phyloP scores from a whole-genome alignment of 2,888 invertebrate genomes.

The Dynastes tityus region DNA sequence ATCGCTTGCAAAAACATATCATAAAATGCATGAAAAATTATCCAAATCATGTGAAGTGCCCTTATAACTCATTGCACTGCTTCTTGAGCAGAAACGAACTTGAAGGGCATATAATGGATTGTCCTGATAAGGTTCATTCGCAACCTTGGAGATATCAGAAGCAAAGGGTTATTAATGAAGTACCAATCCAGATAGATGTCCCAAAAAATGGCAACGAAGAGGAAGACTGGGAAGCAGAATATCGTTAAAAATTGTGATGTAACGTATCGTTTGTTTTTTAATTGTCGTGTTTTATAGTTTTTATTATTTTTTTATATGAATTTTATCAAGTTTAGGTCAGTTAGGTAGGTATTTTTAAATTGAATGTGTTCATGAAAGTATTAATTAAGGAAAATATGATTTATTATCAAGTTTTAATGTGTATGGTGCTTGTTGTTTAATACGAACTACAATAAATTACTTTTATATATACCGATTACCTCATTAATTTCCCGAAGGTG shows the following conservation, averaged over 20 bases:
- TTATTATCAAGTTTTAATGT: no score
- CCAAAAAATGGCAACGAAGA: slow-evolving; percentile 34
- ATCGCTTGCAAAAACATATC: slow-evolving; percentile 65
- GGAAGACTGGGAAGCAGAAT: slow-evolving; percentile 55
- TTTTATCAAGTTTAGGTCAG: no score
- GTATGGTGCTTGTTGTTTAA: no score
- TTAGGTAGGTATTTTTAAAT: no score
- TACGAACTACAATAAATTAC: no score
- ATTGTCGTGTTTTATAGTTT: no score
- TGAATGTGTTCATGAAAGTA: no score
- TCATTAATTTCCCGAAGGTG: no score
- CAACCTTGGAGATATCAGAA: slow-evolving; percentile 26
- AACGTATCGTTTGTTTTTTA: background rate
- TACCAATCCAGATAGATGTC: slow-evolving; percentile 47
- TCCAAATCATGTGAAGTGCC: slow-evolving; percentile 64
- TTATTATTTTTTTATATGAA: no score
- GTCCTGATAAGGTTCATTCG: slow-evolving; percentile 57
- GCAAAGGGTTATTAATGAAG: slow-evolving; percentile 35
- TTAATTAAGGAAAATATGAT: no score
- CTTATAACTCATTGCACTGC: slow-evolving; percentile 65
- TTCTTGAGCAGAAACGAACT: slow-evolving; percentile 60
- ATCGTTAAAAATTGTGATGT: slow-evolving; percentile 22
- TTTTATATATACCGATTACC: no score
- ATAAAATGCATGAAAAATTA: slow-evolving; percentile 66
- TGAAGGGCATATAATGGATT: slow-evolving; percentile 61